Evolutionary conservation across 2,113 vertebrate genomes (phyloP).

Genomic region (Theropithecus gelada): DNA sequence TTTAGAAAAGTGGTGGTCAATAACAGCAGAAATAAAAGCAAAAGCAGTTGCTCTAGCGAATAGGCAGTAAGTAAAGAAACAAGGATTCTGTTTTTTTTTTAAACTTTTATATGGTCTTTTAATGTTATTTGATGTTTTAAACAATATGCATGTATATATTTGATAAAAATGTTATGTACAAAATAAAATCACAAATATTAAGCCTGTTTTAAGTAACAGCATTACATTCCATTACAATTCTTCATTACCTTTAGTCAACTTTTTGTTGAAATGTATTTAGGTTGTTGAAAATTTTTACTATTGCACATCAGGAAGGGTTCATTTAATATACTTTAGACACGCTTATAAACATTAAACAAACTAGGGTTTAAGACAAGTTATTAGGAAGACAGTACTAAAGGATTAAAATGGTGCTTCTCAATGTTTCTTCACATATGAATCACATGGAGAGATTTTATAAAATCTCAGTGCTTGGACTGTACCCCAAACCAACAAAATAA

Average conservation of each 20-base stretch:
- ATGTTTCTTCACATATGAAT: neutral
- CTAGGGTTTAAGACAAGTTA: neutral
- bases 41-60: neutral
- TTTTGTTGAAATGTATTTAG: slow-evolving; percentile 3
- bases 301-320: neutral
- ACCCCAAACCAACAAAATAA: neutral
- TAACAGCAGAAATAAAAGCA: neutral
- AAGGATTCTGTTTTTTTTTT: neutral
- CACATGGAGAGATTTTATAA: neutral
- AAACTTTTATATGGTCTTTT: neutral
- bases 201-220: neutral
- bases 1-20: neutral
- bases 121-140: neutral
- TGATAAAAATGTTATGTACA: neutral
- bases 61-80: neutral
- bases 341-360: neutral
- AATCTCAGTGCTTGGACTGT: neutral
- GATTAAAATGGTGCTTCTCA: neutral
- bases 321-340: neutral
- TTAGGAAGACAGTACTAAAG: neutral
- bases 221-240: neutral
- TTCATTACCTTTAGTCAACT: neutral
- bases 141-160: neutral
- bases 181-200: slow-evolving; percentile 27
- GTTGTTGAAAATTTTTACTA: neutral